phyloP scores from a whole-genome alignment of 2,797 vertebrate genomes.

The Sardinella longiceps region DNA sequence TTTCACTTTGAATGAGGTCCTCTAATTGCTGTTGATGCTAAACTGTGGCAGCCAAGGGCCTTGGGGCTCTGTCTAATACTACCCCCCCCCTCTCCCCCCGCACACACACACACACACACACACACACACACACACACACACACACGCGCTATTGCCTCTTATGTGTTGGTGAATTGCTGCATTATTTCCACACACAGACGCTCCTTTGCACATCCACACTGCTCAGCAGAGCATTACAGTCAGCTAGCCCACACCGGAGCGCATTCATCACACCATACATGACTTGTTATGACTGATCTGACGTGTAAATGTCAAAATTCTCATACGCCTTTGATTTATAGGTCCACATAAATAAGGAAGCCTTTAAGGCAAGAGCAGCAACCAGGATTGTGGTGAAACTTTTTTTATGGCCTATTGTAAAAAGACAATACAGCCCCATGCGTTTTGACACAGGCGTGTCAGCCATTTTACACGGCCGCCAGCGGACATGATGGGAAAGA shows the following conservation, averaged over 20 bases:
- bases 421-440: slow-evolving; percentile 15
- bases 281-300: background rate
- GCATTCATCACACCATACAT: background rate
- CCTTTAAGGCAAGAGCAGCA: background rate
- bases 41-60: background rate
- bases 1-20: slow-evolving; percentile 11
- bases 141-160: background rate
- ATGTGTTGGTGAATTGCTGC: background rate
- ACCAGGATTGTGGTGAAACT: background rate
- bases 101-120: too few species aligned
- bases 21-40: background rate
- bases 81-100: too few species aligned
- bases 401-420: slow-evolving; percentile 2
- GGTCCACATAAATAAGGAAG: background rate
- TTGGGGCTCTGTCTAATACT: background rate
- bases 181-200: background rate
- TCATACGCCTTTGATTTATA: slow-evolving; percentile 10
- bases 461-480: background rate
- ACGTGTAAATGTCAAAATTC: slow-evolving; percentile 1
- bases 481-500: background rate
- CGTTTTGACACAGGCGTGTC: slow-evolving; percentile 15
- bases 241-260: background rate
- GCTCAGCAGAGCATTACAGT: background rate
- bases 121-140: too few species aligned
- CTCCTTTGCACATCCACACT: background rate